Conservation (phyloP, 2,888 invertebrate species). For the Rhabditoides inermis region DNA sequence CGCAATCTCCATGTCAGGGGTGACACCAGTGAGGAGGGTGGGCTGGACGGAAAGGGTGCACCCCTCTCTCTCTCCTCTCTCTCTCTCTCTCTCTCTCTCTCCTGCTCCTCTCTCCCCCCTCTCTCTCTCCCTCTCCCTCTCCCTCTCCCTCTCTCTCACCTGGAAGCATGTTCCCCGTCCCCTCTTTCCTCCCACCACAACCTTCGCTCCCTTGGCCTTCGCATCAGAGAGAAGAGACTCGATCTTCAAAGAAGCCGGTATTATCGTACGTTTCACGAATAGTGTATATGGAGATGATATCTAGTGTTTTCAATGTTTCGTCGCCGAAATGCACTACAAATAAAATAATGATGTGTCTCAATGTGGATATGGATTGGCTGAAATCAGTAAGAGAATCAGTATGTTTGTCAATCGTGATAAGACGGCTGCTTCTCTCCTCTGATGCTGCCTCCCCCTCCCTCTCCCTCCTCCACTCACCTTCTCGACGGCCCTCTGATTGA, state of each 20-base stretch:
- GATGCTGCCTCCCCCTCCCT: no score
- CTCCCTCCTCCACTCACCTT: no score
- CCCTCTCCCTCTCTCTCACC: slow-evolving; percentile 53
- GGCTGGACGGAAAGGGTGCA: slow-evolving; percentile 68
- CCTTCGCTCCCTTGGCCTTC: slow-evolving; percentile 68
- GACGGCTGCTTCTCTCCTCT: no score
- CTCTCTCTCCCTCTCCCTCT: no score
- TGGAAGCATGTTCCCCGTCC: slow-evolving; percentile 23
- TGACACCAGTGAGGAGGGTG: slow-evolving; percentile 74
- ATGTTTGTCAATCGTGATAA: no score
- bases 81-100: neutral
- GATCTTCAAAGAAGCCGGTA: slow-evolving; percentile 57
- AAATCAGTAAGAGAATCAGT: no score
- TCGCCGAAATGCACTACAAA: no score
- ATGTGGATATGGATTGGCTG: no score
- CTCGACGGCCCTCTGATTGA: slow-evolving; percentile 74
- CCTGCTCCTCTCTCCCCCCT: neutral
- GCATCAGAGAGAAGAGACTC: slow-evolving; percentile 75
- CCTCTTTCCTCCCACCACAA: slow-evolving; percentile 40
- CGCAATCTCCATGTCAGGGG: slow-evolving; percentile 72
- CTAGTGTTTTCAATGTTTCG: no score
- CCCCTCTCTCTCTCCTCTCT: neutral
- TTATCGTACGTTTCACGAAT: no score
- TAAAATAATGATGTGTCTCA: no score
- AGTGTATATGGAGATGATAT: no score